Conservation (phyloP, 2,113 vertebrate genomes). For the Apodemus speciosus region DNA sequence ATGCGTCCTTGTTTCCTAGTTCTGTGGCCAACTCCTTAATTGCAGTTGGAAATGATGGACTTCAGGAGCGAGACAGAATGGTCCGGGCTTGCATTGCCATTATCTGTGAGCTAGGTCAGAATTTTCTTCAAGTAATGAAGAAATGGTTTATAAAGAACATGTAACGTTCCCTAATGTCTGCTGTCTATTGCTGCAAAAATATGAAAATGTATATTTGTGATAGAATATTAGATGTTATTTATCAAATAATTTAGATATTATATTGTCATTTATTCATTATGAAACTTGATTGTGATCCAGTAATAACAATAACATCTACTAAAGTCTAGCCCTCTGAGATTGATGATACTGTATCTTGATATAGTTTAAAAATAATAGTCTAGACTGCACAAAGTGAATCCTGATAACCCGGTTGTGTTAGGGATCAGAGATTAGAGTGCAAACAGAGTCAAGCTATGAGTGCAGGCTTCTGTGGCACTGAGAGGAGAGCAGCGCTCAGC, state of each 20-base stretch:
- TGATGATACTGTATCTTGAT: conserved; percentile 14
- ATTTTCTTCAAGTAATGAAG: conserved; percentile 49
- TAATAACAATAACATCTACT: not conserved
- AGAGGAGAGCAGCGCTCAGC: conserved; percentile 27
- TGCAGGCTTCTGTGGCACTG: not conserved
- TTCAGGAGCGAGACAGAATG: conserved; percentile 98
- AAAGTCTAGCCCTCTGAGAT: not conserved
- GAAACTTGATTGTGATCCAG: conserved; percentile 19
- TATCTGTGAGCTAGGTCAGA: conserved; percentile 96
- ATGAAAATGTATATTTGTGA: conserved; percentile 5
- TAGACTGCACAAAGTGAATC: not conserved
- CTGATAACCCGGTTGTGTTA: not conserved
- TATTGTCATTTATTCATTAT: conserved; percentile 32
- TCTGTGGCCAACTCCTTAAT: conserved; percentile 97
- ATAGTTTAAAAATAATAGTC: conserved; percentile 21
- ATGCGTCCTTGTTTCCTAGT: conserved; percentile 96
- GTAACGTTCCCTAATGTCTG: conserved; percentile 6
- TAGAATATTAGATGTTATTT: conserved; percentile 6
- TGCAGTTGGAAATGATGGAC: conserved; percentile 97
- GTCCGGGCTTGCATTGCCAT: conserved; percentile 98
- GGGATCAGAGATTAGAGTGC: not conserved
- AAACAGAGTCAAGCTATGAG: not conserved
- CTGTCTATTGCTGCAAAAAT: not conserved
- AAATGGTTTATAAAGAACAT: conserved; percentile 32
- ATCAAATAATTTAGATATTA: conserved; percentile 21